phyloP scores from a whole-genome alignment of 2,113 vertebrate species.

The Micromys minutus region DNA sequence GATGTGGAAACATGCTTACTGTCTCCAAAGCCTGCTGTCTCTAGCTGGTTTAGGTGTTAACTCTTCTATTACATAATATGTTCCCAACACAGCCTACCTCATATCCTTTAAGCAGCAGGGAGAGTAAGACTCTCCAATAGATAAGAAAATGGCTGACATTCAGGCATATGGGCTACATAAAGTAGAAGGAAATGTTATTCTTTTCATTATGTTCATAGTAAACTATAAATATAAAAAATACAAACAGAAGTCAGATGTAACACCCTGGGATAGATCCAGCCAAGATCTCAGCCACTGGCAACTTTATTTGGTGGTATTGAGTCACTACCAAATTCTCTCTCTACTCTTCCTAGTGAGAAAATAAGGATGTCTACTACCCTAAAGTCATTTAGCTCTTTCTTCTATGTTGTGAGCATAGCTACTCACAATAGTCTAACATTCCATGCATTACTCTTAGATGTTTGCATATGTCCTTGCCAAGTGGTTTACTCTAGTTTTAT shows the following conservation, averaged over 20 bases:
- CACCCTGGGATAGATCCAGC: accelerated
- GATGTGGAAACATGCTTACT: not conserved
- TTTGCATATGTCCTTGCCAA: not conserved
- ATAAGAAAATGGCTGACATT: not conserved
- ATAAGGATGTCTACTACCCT: not conserved
- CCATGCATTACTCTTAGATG: not conserved
- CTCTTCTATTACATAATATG: not conserved
- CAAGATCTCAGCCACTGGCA: not conserved
- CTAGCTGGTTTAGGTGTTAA: not conserved
- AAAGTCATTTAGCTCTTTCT: not conserved
- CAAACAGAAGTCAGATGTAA: not conserved
- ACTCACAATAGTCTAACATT: not conserved
- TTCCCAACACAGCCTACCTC: not conserved
- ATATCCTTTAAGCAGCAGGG: not conserved
- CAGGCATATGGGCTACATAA: not conserved
- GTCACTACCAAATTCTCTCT: not conserved
- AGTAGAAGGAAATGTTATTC: not conserved
- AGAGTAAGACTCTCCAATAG: not conserved
- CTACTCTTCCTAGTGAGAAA: not conserved
- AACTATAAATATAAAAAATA: not conserved
- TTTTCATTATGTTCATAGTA: not conserved
- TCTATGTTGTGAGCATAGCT: not conserved
- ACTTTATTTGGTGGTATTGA: not conserved
- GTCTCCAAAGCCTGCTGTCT: not conserved
- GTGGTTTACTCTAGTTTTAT: not conserved